A percentile compares a stretch with the other conserved stretches of the same genome.
Evolutionary conservation across 2,797 vertebrate genomes (phyloP).

Genomic region (Gobionotothen gibberifrons): DNA sequence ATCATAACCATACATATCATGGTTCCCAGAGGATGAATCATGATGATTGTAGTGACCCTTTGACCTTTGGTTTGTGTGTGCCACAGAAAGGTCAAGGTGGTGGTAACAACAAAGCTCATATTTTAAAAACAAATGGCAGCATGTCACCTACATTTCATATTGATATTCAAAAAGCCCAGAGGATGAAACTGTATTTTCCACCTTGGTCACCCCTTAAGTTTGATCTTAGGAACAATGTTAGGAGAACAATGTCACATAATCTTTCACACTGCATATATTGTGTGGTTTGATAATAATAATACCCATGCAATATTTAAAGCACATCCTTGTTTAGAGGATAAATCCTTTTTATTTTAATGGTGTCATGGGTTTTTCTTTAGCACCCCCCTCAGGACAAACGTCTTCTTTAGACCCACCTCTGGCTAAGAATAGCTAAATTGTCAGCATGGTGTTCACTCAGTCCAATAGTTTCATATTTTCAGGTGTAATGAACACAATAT

Average conservation of each 20-base stretch:
- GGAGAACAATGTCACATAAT: neutral
- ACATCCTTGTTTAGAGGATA: conserved; percentile 1
- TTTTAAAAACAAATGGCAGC: neutral
- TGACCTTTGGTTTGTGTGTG: neutral
- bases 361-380: neutral
- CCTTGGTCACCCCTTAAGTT: neutral
- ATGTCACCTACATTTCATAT: neutral
- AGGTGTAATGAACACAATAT: conserved; percentile 44
- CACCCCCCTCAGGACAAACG: neutral
- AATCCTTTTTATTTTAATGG: neutral
- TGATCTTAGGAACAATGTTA: neutral
- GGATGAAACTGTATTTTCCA: neutral
- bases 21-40: conserved; percentile 9
- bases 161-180: neutral
- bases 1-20: neutral
- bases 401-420: neutral
- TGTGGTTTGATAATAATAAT: neutral
- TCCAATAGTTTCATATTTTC: conserved; percentile 42
- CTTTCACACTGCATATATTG: neutral
- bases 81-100: neutral
- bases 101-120: neutral
- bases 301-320: conserved; percentile 5
- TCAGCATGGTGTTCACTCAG: conserved; percentile 19
- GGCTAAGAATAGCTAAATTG: neutral
- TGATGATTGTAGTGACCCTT: neutral